Conservation (phyloP, 2,888 invertebrate genomes). For the Stomorhina lunata region DNA sequence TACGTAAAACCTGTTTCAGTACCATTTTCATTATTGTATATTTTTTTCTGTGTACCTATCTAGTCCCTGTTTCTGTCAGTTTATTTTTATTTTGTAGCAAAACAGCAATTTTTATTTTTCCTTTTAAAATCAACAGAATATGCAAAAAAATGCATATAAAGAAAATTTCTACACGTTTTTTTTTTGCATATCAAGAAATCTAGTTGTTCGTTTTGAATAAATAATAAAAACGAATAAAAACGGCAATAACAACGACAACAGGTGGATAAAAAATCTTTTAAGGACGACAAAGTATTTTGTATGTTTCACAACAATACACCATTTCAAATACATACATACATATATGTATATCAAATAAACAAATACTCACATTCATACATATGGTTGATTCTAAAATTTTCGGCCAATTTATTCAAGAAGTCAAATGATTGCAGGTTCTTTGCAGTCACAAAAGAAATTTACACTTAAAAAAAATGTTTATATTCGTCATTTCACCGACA, state of each 20-base stretch:
- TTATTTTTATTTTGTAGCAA: constrained; percentile 12
- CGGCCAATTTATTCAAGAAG: too few relatives aligned
- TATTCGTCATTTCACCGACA: too few relatives aligned
- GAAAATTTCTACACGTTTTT: constrained; percentile 3
- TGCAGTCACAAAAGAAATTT: too few relatives aligned
- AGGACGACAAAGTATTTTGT: constrained; percentile 15
- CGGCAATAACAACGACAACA: constrained; percentile 52
- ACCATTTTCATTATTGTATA: too few relatives aligned
- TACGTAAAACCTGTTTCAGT: too few relatives aligned
- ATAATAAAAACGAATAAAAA: constrained; percentile 26
- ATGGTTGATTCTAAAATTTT: too few relatives aligned
- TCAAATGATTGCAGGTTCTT: too few relatives aligned
- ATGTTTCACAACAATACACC: not conserved
- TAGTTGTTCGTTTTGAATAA: constrained; percentile 14
- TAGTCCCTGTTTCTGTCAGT: not conserved
- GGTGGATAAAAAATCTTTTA: constrained; percentile 44
- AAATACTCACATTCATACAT: too few relatives aligned
- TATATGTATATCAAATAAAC: too few relatives aligned
- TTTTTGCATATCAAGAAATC: not conserved
- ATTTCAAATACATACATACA: not conserved
- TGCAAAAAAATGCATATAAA: constrained; percentile 1
- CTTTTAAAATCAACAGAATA: constrained; percentile 21
- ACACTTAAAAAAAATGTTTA: too few relatives aligned
- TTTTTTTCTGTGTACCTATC: not conserved
- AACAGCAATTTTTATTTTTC: constrained; percentile 42